phyloP scores from a whole-genome alignment of 1,140 invertebrate genomes.

The Philaenus spumarius region DNA sequence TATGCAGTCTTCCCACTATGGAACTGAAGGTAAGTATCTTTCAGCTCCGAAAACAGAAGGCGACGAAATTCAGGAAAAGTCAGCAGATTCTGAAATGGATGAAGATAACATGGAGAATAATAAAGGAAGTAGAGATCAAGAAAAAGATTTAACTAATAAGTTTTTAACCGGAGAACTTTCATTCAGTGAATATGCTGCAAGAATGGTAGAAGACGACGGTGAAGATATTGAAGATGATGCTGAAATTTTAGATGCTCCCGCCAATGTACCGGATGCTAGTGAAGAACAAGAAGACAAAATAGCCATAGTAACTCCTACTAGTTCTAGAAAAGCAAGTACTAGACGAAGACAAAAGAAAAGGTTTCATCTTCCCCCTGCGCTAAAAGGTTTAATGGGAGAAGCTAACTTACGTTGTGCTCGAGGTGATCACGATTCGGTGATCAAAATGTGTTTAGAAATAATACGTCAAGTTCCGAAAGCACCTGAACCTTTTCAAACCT shows the following conservation, averaged over 20 bases:
- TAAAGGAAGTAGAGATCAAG: constrained; percentile 35
- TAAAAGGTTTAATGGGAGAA: constrained; percentile 86
- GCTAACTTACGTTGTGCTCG: constrained; percentile 82
- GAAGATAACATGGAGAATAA: constrained; percentile 25
- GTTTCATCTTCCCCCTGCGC: constrained; percentile 52
- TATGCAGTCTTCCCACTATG: too few species aligned
- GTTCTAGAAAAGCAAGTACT: background rate
- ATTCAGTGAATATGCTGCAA: constrained; percentile 58
- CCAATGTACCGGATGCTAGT: constrained; percentile 26
- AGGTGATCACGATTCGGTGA: constrained; percentile 72
- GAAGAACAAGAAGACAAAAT: background rate
- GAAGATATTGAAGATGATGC: constrained; percentile 41
- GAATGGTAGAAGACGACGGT: constrained; percentile 46
- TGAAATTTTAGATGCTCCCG: constrained; percentile 30
- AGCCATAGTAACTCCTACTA: background rate
- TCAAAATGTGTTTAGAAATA: constrained; percentile 88
- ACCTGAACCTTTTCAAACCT: constrained; percentile 81
- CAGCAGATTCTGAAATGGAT: too few species aligned
- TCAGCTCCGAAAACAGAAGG: too few species aligned
- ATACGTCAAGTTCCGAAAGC: constrained; percentile 77
- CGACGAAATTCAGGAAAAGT: too few species aligned
- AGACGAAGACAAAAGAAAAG: constrained; percentile 14
- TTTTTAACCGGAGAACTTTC: constrained; percentile 60
- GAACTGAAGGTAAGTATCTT: too few species aligned
- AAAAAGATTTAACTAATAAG: constrained; percentile 52